A percentile compares a stretch with the other conserved stretches of the same genome.
These are phyloP conservation scores for Drosophila basisetae DNA, from an alignment of 2,888 invertebrate genomes.

Conservation along the genomic window DNA sequence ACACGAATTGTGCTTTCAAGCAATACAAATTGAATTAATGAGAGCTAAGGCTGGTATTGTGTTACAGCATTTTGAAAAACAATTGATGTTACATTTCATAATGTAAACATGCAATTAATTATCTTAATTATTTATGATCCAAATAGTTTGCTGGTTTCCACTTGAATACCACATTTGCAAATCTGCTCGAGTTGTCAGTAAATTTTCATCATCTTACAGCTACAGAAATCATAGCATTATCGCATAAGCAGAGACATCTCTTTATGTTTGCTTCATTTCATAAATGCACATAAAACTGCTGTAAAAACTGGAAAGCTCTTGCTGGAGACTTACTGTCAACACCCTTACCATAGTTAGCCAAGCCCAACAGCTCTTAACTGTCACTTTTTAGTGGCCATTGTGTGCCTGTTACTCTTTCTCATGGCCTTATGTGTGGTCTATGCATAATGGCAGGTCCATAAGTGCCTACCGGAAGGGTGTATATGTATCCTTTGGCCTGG, in stretches of 20 bases:
- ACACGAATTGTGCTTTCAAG: neutral
- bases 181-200: neutral
- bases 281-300: slow-evolving; percentile 21
- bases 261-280: neutral
- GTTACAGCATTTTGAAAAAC: neutral
- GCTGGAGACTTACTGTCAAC: slow-evolving; percentile 17
- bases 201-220: slow-evolving; percentile 1
- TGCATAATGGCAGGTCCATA: slow-evolving; percentile 47
- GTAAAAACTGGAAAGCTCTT: slow-evolving; percentile 33
- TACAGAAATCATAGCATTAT: neutral
- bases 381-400: slow-evolving; percentile 69
- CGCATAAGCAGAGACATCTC: slow-evolving; percentile 3
- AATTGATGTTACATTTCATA: neutral
- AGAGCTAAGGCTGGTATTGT: neutral
- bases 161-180: neutral
- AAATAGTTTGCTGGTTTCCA: neutral
- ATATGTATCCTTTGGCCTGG: slow-evolving; percentile 16
- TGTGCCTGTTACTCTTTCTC: slow-evolving; percentile 67
- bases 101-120: neutral
- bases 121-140: neutral
- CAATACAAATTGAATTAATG: neutral
- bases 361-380: slow-evolving; percentile 59
- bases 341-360: slow-evolving; percentile 26
- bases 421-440: slow-evolving; percentile 63
- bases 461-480: slow-evolving; percentile 53